Conservation (phyloP, 2,113 vertebrate genomes). For the Clarias magur region DNA sequence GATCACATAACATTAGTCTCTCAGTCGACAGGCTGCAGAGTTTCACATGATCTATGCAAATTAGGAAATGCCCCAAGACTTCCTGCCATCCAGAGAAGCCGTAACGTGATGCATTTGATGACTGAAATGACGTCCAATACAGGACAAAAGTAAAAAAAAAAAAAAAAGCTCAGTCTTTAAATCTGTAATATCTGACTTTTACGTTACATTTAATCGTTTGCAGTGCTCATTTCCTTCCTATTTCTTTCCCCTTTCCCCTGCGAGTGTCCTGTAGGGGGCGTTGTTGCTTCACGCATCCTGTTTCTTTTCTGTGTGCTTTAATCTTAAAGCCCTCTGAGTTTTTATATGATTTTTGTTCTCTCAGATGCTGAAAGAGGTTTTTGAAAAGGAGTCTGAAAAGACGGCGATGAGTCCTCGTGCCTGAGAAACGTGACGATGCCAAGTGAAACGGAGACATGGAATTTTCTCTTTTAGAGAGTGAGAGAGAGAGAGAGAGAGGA, state of each 20-base stretch:
- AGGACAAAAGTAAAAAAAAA: neutral
- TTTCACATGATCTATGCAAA: neutral
- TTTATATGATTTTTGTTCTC: neutral
- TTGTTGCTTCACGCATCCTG: neutral
- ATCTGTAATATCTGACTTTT: neutral
- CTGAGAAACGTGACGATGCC: conserved; percentile 4
- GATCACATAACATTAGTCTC: neutral
- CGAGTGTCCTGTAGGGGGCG: conserved; percentile 16
- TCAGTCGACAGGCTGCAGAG: too few relatives aligned
- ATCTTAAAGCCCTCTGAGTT: conserved; percentile 7
- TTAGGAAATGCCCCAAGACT: too few relatives aligned
- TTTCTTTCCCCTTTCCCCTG: neutral
- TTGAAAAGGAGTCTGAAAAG: conserved; percentile 10
- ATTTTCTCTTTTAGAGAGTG: neutral
- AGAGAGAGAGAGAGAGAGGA: neutral
- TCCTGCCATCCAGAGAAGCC: too few relatives aligned
- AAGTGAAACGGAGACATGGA: conserved; percentile 3
- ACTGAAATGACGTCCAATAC: neutral
- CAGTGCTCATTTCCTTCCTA: neutral
- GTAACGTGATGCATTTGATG: neutral
- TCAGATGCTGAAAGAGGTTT: conserved; percentile 3
- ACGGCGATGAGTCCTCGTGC: neutral
- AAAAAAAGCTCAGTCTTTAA: neutral
- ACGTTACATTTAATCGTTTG: too few relatives aligned
- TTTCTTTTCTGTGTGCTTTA: neutral